These are phyloP conservation scores for Pao palembangensis DNA, from an alignment of 2,113 vertebrate species.

Conservation along the genomic window DNA sequence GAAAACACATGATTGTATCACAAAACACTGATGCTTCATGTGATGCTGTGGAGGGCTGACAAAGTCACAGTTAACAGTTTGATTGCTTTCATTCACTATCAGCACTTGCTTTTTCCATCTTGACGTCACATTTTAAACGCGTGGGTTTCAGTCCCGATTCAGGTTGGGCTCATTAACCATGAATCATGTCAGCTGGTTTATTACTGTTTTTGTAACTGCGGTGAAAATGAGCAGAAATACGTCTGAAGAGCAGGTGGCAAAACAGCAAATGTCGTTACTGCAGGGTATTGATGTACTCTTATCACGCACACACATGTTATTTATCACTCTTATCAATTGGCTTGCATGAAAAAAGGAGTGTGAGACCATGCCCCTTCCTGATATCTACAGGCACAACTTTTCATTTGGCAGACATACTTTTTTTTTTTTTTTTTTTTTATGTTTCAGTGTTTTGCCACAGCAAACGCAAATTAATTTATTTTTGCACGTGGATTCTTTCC, in stretches of 20 bases:
- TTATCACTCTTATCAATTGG: constrained; percentile 23
- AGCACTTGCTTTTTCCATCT: constrained; percentile 2
- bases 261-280: constrained; percentile 1
- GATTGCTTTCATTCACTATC: neutral
- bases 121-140: constrained; percentile 3
- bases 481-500: too few species aligned
- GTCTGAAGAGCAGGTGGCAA: too few species aligned
- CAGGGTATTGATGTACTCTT: constrained; percentile 17
- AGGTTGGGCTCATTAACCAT: constrained; percentile 13
- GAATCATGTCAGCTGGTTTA: constrained; percentile 10
- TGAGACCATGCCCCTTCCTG: constrained; percentile 6
- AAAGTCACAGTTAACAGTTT: neutral
- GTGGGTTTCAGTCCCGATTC: neutral
- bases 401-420: neutral
- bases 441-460: too few species aligned
- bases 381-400: constrained; percentile 2
- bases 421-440: too few species aligned
- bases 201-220: neutral
- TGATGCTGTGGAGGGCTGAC: neutral
- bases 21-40: too few species aligned
- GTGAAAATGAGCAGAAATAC: neutral
- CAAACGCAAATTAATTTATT: too few species aligned
- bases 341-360: neutral
- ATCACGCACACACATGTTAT: constrained; percentile 31
- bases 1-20: too few species aligned